Conservation (phyloP, 2,113 vertebrate genomes). For the Notiomystis cincta region DNA sequence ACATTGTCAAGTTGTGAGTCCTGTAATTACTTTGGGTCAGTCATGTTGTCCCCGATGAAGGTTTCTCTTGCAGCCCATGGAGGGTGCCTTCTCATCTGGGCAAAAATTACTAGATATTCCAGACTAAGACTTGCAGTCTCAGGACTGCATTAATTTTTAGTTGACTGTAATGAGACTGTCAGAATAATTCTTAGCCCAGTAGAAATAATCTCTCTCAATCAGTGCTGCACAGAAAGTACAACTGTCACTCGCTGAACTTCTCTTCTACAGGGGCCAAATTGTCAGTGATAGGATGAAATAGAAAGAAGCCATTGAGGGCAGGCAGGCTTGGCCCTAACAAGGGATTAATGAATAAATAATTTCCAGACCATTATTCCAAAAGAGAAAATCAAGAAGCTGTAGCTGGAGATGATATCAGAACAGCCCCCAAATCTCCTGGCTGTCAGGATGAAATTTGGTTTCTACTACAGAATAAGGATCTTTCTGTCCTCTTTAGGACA, state of each 20-base stretch:
- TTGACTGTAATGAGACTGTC: constrained; percentile 13
- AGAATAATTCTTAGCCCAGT: not conserved
- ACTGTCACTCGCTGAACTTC: not conserved
- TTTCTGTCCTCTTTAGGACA: not conserved
- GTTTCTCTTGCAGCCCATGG: not conserved
- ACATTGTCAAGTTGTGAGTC: not conserved
- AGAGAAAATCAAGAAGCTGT: not conserved
- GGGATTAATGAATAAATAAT: not conserved
- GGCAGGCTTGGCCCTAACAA: not conserved
- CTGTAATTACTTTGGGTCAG: not conserved
- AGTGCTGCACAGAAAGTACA: not conserved
- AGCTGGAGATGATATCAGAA: not conserved
- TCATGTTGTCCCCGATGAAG: not conserved
- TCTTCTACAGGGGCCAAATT: not conserved
- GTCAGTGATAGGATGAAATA: not conserved
- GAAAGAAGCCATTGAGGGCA: not conserved
- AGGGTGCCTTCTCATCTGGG: not conserved
- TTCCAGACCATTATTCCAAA: not conserved
- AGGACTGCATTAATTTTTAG: not conserved
- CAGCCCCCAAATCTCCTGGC: not conserved
- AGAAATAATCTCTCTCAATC: not conserved
- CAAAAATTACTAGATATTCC: not conserved
- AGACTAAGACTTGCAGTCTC: not conserved
- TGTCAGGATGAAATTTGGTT: not conserved
- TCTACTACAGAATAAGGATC: not conserved